Evolutionary conservation across 2,113 vertebrate species (phyloP).

Genomic region (human): DNA sequence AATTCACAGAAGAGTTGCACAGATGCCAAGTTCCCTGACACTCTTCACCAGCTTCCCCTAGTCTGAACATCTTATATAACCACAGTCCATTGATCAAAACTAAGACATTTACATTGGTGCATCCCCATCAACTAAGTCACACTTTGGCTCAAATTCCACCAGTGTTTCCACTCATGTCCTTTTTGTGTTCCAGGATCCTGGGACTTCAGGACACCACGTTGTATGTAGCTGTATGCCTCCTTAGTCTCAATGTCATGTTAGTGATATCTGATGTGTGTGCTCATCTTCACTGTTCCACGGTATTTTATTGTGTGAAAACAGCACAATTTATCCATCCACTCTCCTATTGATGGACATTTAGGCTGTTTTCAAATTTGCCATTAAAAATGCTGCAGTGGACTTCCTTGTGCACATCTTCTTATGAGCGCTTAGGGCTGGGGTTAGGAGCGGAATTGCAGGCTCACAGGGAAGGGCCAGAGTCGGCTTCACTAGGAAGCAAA

Average conservation of each 20-base stretch:
- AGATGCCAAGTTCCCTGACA: neutral
- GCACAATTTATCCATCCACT: too few species aligned
- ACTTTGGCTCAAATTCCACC: neutral
- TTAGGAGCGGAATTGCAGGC: neutral
- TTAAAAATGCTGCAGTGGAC: too few species aligned
- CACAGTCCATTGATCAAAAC: neutral
- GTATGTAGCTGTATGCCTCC: neutral
- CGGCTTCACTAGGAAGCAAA: neutral
- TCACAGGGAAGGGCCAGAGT: accelerated
- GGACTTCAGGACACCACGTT: neutral
- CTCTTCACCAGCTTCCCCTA: neutral
- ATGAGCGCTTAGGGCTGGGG: accelerated
- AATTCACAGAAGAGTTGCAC: neutral
- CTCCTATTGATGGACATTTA: too few species aligned
- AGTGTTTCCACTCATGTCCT: neutral
- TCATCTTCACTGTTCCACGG: accelerated
- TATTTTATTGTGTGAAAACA: neutral
- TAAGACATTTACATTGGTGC: neutral
- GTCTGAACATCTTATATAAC: neutral
- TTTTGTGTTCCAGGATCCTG: neutral
- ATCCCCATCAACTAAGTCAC: neutral
- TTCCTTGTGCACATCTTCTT: accelerated
- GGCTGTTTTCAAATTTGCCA: accelerated
- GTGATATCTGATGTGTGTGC: neutral
- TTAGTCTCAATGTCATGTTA: accelerated